Evolutionary conservation across 2,113 vertebrate genomes (phyloP), one percentile per base, ranked within the genome.

Genomic region (Neoarius graeffei): DNA sequence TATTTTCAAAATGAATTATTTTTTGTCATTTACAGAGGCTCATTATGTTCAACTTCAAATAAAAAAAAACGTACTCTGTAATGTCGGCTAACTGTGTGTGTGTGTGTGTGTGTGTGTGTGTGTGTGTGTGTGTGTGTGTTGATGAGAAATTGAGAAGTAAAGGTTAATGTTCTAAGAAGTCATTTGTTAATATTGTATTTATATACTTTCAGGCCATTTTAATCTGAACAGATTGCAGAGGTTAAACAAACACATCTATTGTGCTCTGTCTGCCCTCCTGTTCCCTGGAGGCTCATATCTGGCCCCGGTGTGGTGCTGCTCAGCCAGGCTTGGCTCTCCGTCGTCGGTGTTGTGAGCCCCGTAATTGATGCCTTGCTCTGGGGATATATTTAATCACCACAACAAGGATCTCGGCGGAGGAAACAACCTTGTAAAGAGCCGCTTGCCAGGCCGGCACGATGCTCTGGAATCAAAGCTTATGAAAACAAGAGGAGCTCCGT

Each of bases 321-420:
- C 79, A 84, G 85, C 90, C 90, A 91, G 88, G 85, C 76, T 85
- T 91, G 89, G 88, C 90, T 90, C 87, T 89, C 35, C 35, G 30
- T 56, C 20, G 67, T 74, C 82, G 59, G 83, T 82, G 74, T 89
- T 82, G 76, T 87, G 89, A 89, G 88, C 90, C 91, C 94, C 92
- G 93, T 95, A 95, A 96, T 95, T 95, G 94, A 95, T 93, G 94
- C 93, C 93, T 95, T 95, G 91, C 93, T 93, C 92, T 93, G 90
- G 94, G 94, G 93, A 96, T 95, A 94, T 93, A 93, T 95, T 95
- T 95, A 95, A 95, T 95, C 94, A 94, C 92, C 91, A 94, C 94
- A 95, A 94, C 93, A 94, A 94, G 93, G 91, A 93, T 92, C 93
- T 92, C 88, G 87, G 92, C 91, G 88, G 91, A 95, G 94, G 94